A percentile compares a stretch with the other conserved stretches of the same genome.
Evolutionary conservation across 1,140 invertebrate genomes (phyloP).

Genomic region (Psix sp.): DNA sequence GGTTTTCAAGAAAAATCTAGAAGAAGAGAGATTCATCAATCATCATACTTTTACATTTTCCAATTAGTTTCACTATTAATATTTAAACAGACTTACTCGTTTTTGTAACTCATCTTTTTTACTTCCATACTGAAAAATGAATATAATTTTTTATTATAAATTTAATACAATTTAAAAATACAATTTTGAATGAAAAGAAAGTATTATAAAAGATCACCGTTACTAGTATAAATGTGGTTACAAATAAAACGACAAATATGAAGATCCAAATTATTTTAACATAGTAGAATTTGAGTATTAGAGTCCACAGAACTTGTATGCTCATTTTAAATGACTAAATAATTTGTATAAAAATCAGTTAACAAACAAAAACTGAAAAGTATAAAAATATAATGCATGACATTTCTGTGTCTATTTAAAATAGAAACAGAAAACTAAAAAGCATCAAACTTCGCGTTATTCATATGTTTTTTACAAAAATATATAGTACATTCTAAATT

Average conservation of each 20-base stretch:
- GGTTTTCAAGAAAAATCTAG: constrained; percentile 1
- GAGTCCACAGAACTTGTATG: constrained; percentile 49
- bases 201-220: constrained; percentile 59
- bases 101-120: constrained; percentile 53
- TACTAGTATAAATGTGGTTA: constrained; percentile 56
- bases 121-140: constrained; percentile 49
- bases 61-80: constrained; percentile 6
- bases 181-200: constrained; percentile 5
- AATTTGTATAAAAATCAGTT: constrained; percentile 4
- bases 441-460: neutral
- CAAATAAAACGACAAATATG: constrained; percentile 56
- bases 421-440: neutral
- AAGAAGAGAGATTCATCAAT: neutral
- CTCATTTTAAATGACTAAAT: constrained; percentile 39
- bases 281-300: constrained; percentile 50
- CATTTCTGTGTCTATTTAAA: neutral
- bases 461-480: too few relatives aligned
- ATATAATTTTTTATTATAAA: constrained; percentile 13
- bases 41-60: neutral
- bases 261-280: constrained; percentile 63
- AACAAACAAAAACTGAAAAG: constrained; percentile 5
- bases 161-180: constrained; percentile 11
- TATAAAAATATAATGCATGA: neutral
- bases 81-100: constrained; percentile 50
- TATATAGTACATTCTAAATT: neutral